Percentiles rank a stretch among this genome's conserved stretches.
phyloP scores from a whole-genome alignment of 1,140 invertebrate genomes.

The Saccostrea cuccullata region DNA sequence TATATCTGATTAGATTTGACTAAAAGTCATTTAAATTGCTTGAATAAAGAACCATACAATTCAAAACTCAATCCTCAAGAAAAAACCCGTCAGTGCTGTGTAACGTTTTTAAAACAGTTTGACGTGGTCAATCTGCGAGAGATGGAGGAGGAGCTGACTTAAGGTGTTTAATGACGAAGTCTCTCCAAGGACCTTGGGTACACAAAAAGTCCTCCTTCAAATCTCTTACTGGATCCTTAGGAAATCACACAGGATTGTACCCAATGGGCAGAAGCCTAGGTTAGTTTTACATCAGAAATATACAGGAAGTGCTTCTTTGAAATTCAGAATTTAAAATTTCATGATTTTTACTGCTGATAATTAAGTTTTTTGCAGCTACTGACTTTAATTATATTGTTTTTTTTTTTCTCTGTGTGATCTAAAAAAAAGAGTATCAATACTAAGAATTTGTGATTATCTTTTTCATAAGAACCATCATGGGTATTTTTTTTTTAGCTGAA shows the following conservation, averaged over 20 bases:
- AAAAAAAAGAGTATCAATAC: too few relatives aligned
- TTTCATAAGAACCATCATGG: too few relatives aligned
- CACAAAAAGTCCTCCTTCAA: conserved; percentile 94
- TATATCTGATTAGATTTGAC: too few relatives aligned
- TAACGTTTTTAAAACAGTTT: conserved; percentile 65
- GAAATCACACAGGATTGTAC: conserved; percentile 88
- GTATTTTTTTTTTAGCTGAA: too few relatives aligned
- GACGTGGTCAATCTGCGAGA: conserved; percentile 79
- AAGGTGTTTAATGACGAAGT: conserved; percentile 83
- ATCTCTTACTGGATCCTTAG: conserved; percentile 92
- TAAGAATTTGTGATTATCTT: too few relatives aligned
- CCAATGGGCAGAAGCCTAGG: conserved; percentile 78
- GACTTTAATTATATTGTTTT: too few relatives aligned
- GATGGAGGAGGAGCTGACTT: conserved; percentile 83
- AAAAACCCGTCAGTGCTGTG: conserved; percentile 70
- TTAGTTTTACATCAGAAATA: conserved; percentile 50
- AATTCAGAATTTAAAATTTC: too few relatives aligned
- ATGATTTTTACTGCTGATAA: too few relatives aligned
- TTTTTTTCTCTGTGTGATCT: too few relatives aligned
- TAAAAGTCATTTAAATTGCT: too few relatives aligned
- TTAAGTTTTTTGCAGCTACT: too few relatives aligned
- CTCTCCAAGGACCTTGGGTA: conserved; percentile 81
- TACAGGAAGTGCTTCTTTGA: too few relatives aligned
- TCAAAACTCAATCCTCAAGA: conserved; percentile 50
- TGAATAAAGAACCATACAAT: neutral